Conservation (phyloP, 2,888 invertebrate genomes). For the Hartigia nigra region DNA sequence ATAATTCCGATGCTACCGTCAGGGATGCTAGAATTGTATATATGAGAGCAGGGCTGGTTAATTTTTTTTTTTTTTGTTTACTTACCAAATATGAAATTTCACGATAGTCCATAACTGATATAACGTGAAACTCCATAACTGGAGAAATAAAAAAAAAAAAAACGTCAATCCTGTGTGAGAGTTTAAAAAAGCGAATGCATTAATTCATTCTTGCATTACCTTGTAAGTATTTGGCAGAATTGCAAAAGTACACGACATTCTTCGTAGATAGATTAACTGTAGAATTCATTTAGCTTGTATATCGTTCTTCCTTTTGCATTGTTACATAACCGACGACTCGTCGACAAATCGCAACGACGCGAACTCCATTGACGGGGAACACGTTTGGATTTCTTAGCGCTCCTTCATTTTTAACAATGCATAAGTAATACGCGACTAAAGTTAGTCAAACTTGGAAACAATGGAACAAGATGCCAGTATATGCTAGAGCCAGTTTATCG, state of each 20-base stretch:
- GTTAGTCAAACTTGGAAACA: conserved; percentile 31
- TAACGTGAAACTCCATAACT: neutral
- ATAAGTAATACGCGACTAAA: conserved; percentile 23
- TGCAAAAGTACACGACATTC: neutral
- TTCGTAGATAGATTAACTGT: conserved; percentile 11
- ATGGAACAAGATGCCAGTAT: conserved; percentile 60
- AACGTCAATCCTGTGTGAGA: neutral
- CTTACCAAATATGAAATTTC: neutral
- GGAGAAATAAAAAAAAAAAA: neutral
- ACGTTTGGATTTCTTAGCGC: neutral
- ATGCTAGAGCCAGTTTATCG: conserved; percentile 59
- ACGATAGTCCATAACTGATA: neutral
- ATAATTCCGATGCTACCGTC: neutral
- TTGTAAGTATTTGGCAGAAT: neutral
- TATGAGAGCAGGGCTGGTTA: neutral
- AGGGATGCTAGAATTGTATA: neutral
- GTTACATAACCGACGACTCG: neutral
- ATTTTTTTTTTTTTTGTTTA: neutral
- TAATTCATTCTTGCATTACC: neutral
- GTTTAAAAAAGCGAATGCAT: neutral
- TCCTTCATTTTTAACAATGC: conserved; percentile 17
- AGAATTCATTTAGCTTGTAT: conserved; percentile 17
- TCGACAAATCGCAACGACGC: neutral
- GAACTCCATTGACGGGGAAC: neutral
- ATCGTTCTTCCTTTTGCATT: conserved; percentile 5